Evolutionary conservation across 2,797 vertebrate species (phyloP).

Genomic region (Crenuchus spilurus): DNA sequence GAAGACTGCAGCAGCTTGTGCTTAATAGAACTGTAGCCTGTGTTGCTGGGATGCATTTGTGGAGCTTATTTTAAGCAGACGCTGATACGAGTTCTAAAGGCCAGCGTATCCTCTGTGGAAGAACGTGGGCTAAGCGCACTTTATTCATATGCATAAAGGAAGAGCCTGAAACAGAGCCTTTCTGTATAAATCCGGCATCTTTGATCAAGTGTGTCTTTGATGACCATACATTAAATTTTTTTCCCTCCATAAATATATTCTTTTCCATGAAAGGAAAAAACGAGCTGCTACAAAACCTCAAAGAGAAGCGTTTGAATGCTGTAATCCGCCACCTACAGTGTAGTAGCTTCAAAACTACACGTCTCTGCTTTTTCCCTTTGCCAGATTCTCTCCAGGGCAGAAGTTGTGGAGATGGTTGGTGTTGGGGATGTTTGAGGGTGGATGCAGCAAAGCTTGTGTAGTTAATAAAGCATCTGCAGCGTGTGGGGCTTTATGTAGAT

Average conservation of each 20-base stretch:
- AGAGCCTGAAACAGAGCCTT: slow-evolving; percentile 1
- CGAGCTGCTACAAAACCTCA: background rate
- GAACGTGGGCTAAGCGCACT: background rate
- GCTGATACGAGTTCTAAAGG: slow-evolving; percentile 3
- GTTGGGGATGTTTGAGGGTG: background rate
- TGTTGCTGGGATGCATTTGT: background rate
- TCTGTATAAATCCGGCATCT: slow-evolving; percentile 8
- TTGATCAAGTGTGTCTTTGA: slow-evolving; percentile 6
- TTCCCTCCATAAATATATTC: background rate
- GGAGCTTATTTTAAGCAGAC: background rate
- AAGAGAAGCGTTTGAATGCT: slow-evolving; percentile 1
- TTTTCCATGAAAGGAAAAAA: background rate
- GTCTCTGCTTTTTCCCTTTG: background rate
- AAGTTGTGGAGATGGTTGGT: background rate
- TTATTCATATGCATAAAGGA: slow-evolving; percentile 18
- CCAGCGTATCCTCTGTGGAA: background rate
- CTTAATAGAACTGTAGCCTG: no score
- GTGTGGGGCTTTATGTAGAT: no score
- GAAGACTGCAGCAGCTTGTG: background rate
- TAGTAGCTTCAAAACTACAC: background rate
- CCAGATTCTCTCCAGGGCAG: background rate
- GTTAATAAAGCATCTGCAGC: no score
- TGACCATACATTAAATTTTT: background rate
- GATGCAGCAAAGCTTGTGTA: background rate
- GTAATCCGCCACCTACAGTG: slow-evolving; percentile 17